Evolutionary conservation across 2,113 vertebrate species (phyloP).

Genomic region (Hiodon alosoides): DNA sequence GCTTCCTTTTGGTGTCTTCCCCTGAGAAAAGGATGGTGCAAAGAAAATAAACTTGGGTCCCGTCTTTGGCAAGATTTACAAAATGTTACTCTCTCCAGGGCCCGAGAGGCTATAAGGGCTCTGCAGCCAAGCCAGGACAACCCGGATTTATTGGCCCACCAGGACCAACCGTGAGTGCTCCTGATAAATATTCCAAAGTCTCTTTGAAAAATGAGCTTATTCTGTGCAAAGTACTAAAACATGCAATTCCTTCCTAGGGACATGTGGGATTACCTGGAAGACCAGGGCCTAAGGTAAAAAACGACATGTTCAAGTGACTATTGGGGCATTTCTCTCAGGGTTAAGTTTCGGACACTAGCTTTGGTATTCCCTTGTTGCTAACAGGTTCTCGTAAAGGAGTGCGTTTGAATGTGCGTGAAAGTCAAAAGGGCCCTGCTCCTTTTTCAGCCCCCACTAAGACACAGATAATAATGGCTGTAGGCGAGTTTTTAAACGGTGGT

Average conservation of each 20-base stretch:
- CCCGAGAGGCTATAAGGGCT: slow-evolving; percentile 61
- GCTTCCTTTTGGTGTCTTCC: neutral
- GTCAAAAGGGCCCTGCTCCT: too few relatives aligned
- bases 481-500: too few relatives aligned
- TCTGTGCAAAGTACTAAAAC: slow-evolving; percentile 41
- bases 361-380: too few relatives aligned
- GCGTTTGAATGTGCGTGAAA: too few relatives aligned
- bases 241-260: slow-evolving; percentile 54
- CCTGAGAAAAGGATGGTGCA: slow-evolving; percentile 25
- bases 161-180: slow-evolving; percentile 57
- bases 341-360: neutral
- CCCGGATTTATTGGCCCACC: slow-evolving; percentile 64
- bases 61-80: slow-evolving; percentile 42
- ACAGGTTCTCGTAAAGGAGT: too few relatives aligned
- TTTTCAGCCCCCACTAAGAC: too few relatives aligned
- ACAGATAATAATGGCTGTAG: too few relatives aligned
- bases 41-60: slow-evolving; percentile 40
- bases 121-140: slow-evolving; percentile 64
- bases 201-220: slow-evolving; percentile 37
- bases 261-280: slow-evolving; percentile 58
- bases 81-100: slow-evolving; percentile 54
- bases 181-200: slow-evolving; percentile 34
- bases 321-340: neutral
- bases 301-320: slow-evolving; percentile 17
- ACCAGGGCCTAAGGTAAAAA: slow-evolving; percentile 59